Conservation (phyloP, 2,888 invertebrate species). For the Julus scandinavius region DNA sequence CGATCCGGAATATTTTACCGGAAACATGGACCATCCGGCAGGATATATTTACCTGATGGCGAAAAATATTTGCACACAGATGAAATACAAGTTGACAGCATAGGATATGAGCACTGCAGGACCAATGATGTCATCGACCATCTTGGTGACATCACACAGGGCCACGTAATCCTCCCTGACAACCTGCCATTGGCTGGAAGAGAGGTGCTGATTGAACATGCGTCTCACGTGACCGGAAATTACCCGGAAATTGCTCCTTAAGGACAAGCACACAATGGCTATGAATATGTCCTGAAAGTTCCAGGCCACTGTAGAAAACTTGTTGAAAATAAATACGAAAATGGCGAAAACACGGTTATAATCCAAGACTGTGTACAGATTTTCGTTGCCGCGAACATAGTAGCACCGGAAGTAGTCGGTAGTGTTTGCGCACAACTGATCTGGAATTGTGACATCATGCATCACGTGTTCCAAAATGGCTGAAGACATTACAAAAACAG, state of each 20-base stretch:
- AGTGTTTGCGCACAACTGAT: not conserved
- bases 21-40: too few relatives aligned
- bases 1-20: too few relatives aligned
- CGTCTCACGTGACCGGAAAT: slow-evolving; percentile 1
- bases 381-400: not conserved
- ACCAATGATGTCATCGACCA: not conserved
- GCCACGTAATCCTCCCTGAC: slow-evolving; percentile 37
- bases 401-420: not conserved
- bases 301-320: slow-evolving; percentile 45
- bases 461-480: slow-evolving; percentile 44
- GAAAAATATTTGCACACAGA: slow-evolving; percentile 48
- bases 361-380: not conserved
- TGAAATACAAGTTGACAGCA: slow-evolving; percentile 49
- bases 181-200: not conserved
- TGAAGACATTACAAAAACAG: not conserved
- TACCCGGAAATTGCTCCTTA: not conserved
- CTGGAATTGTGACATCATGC: slow-evolving; percentile 25
- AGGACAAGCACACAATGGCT: not conserved
- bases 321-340: slow-evolving; percentile 34
- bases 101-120: slow-evolving; percentile 47
- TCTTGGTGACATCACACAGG: slow-evolving; percentile 10
- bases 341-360: not conserved
- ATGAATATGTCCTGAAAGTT: slow-evolving; percentile 33
- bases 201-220: too few relatives aligned
- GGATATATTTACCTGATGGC: slow-evolving; percentile 53